These are phyloP conservation scores for Netelia melanura DNA, from an alignment of 2,888 invertebrate species.

Conservation along the genomic window DNA sequence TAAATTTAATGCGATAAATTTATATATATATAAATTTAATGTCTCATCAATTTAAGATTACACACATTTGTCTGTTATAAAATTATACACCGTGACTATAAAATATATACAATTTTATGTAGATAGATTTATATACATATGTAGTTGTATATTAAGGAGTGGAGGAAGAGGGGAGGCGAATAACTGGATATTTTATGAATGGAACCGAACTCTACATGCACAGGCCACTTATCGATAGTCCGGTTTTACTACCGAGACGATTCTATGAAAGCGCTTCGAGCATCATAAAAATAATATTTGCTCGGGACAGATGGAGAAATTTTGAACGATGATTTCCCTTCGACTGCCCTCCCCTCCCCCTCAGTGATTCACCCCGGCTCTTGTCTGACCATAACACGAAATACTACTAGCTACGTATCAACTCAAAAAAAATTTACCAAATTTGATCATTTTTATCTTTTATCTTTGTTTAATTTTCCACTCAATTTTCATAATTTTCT, in stretches of 20 bases:
- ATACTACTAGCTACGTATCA: slow-evolving; percentile 17
- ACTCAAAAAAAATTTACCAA: neutral
- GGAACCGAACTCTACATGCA: neutral
- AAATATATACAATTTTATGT: too few species aligned
- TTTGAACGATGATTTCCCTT: neutral
- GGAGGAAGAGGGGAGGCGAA: too few species aligned
- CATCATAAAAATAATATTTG: slow-evolving; percentile 10
- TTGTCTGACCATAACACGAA: neutral
- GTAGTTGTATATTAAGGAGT: too few species aligned
- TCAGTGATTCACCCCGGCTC: neutral
- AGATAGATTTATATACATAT: too few species aligned
- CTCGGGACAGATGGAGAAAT: slow-evolving; percentile 20
- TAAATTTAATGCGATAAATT: too few species aligned
- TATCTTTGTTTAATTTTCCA: too few species aligned
- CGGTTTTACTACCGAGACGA: slow-evolving; percentile 27
- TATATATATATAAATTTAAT: too few species aligned
- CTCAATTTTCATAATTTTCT: too few species aligned
- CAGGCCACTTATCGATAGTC: slow-evolving; percentile 15
- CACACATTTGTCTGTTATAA: too few species aligned
- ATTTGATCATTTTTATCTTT: neutral
- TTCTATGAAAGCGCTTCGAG: neutral
- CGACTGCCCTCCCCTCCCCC: too few species aligned
- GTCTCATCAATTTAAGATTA: too few species aligned
- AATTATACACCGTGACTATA: too few species aligned
- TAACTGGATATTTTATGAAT: slow-evolving; percentile 6